A percentile compares a stretch with the other conserved stretches of the same genome.
Conservation (phyloP, 2,113 vertebrate species). For the Echinops telfairi region DNA sequence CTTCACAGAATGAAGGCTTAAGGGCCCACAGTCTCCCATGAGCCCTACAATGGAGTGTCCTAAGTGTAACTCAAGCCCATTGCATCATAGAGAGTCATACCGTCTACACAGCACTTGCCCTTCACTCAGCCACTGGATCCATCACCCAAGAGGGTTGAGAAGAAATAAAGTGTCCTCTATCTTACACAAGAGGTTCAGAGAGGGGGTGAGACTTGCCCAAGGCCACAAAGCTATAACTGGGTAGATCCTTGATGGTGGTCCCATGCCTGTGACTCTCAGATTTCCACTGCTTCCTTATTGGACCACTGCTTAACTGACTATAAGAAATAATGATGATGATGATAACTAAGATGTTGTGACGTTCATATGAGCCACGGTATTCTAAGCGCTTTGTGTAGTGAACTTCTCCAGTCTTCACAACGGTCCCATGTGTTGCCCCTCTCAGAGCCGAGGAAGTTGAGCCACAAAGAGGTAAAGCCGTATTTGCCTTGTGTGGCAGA, state of each 20-base stretch:
- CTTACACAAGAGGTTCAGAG: background rate
- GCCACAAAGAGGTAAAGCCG: background rate
- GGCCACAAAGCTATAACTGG: background rate
- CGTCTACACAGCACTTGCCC: background rate
- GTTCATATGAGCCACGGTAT: background rate
- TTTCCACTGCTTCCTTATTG: background rate
- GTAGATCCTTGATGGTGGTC: background rate
- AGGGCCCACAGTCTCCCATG: background rate
- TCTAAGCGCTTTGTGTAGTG: background rate
- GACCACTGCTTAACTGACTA: background rate
- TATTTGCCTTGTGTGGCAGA: background rate
- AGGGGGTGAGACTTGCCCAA: background rate
- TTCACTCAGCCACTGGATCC: background rate
- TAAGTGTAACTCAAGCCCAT: background rate
- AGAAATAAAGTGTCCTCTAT: background rate
- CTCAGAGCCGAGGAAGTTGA: background rate
- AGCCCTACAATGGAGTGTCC: background rate
- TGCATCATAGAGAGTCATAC: background rate
- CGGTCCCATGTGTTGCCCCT: background rate
- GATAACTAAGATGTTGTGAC: background rate
- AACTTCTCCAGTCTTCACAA: background rate
- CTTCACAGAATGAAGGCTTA: background rate
- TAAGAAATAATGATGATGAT: background rate
- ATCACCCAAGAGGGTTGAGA: background rate
- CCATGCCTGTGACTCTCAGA: background rate